Conservation (phyloP, 2,888 invertebrate genomes). For the Portevinia maculata region DNA sequence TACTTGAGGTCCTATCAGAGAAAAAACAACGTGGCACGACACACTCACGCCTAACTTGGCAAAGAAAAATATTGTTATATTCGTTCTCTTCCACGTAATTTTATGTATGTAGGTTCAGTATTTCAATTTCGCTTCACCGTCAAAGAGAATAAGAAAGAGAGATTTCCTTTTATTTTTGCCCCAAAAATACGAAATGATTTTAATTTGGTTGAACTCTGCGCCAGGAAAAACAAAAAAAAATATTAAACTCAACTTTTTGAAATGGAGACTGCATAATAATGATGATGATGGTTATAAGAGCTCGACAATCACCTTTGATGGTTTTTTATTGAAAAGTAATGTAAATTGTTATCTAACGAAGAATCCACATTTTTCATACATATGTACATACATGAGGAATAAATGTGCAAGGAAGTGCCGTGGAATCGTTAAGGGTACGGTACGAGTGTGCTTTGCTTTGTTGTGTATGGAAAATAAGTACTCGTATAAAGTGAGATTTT, state of each 20-base stretch:
- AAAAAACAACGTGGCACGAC: background rate
- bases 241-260: conserved; percentile 35
- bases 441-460: no score
- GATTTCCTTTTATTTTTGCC: conserved; percentile 2
- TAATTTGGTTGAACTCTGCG: conserved; percentile 36
- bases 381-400: background rate
- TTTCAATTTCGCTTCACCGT: conserved; percentile 49
- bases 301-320: conserved; percentile 66
- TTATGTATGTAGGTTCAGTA: conserved; percentile 48
- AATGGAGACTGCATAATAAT: background rate
- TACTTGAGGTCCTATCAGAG: conserved; percentile 14
- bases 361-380: background rate
- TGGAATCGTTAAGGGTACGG: conserved; percentile 6
- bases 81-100: background rate
- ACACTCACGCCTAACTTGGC: background rate
- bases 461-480: conserved; percentile 7
- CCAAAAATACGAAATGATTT: conserved; percentile 61
- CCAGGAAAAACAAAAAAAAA: conserved; percentile 1
- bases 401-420: conserved; percentile 26
- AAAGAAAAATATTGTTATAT: conserved; percentile 39
- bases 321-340: conserved; percentile 55
- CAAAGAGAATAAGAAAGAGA: background rate
- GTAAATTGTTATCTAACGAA: conserved; percentile 55
- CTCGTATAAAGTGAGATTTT: conserved; percentile 29
- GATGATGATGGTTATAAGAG: conserved; percentile 54